Evolutionary conservation across 2,797 vertebrate species (phyloP).

Genomic region (Pseudochirops cupreus): DNA sequence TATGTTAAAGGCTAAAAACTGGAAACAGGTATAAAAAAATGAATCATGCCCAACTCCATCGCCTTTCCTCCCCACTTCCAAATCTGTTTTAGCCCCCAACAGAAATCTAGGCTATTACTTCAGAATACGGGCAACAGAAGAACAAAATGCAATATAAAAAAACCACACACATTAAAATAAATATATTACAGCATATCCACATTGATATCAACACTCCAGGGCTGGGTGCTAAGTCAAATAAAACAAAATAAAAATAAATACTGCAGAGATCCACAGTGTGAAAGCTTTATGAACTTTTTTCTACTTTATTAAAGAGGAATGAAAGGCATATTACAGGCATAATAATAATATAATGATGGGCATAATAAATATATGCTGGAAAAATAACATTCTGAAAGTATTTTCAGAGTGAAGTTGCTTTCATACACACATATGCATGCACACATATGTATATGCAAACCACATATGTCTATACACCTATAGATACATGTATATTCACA

Average conservation of each 20-base stretch:
- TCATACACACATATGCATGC: slow-evolving; percentile 2
- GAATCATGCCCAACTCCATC: not conserved
- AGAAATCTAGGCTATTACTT: not conserved
- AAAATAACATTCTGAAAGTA: not conserved
- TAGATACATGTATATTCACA: not conserved
- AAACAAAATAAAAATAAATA: slow-evolving; percentile 38
- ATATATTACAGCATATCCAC: not conserved
- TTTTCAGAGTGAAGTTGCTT: slow-evolving; percentile 12
- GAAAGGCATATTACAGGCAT: not conserved
- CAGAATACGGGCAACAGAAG: not conserved
- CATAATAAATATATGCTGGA: slow-evolving; percentile 17
- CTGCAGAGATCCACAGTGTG: not conserved
- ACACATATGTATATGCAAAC: not conserved
- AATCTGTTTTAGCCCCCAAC: not conserved
- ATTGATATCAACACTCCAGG: not conserved
- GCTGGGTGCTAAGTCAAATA: not conserved
- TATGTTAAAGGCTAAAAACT: slow-evolving; percentile 14
- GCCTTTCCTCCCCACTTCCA: not conserved
- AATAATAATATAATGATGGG: not conserved
- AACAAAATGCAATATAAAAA: not conserved
- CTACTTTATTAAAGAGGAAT: not conserved
- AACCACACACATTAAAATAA: not conserved
- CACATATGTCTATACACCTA: not conserved
- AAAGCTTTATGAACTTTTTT: slow-evolving; percentile 13
- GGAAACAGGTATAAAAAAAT: slow-evolving; percentile 5